Evolutionary conservation across 2,113 vertebrate genomes (phyloP), one percentile per base, ranked within the genome.

Genomic region (Steatornis caripensis): DNA sequence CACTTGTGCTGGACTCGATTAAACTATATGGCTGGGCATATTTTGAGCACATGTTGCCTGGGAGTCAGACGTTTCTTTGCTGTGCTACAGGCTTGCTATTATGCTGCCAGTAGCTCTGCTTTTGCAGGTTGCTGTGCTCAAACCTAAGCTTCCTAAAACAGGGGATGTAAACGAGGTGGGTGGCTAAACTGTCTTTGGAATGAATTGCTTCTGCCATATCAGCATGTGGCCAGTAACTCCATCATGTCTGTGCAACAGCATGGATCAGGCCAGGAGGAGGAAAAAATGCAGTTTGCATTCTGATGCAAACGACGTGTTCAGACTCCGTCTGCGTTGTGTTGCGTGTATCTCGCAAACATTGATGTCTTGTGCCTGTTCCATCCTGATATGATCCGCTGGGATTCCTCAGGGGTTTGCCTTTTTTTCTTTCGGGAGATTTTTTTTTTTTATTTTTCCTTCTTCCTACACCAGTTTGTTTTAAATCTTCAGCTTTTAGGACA

Each of bases 221-320:
- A 94, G 88, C 81, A 18, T 48, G 91, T 68, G 84, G 91, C 70
- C 39, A 55, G 80, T 89, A 94, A 70, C 71, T 93, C 94, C 39
- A 3, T 90, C 41, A 22, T 13, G 46, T 82, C 92, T 74, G 60
- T 62, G 51, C 54, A 86, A 81, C 71, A 54, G 48, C 12, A 26
- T 22, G 48, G 46, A 17, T 10, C 26, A n/a, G 37, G 65, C 65
- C 55, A 72, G 69, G 61, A 48, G 41, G n/a, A 53, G 39, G 20
- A 24, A 34, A 66, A 60, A 65, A 71, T 4, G 71, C 0, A 0
- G 19, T 65, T 90, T 76, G 60, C 76, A 64, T 96, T 89, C 78
- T 86, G 68, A 89, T 87, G 74, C n/a, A 94, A 94, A 92, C 11
- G 3, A 69, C 1, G 3, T 22, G 76, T 74, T 75, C 87, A 20